Evolutionary conservation across 2,113 vertebrate species (phyloP).

Genomic region (Lophius piscatorius): DNA sequence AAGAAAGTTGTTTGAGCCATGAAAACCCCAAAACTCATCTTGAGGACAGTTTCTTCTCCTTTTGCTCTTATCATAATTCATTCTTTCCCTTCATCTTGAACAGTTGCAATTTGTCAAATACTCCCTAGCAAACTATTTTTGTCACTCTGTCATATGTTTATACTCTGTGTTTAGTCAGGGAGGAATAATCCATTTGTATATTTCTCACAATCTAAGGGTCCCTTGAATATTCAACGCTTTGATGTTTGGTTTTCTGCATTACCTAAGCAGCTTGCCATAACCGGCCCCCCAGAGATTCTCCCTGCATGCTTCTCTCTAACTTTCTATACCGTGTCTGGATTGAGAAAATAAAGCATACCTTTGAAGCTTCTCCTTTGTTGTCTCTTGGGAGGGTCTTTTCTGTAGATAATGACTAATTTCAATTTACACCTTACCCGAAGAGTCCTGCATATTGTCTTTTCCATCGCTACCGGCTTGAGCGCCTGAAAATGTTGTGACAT

Average conservation of each 20-base stretch:
- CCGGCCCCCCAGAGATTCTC: slow-evolving; percentile 51
- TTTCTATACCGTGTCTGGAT: slow-evolving; percentile 52
- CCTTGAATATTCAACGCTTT: slow-evolving; percentile 62
- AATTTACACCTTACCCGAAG: slow-evolving; percentile 41
- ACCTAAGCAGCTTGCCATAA: slow-evolving; percentile 61
- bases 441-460: slow-evolving; percentile 8
- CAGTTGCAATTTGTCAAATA: slow-evolving; percentile 7
- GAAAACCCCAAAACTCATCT: neutral
- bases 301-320: slow-evolving; percentile 9
- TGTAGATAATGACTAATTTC: slow-evolving; percentile 70
- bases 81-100: slow-evolving; percentile 2
- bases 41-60: neutral
- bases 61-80: neutral
- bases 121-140: slow-evolving; percentile 2
- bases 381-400: slow-evolving; percentile 65
- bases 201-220: slow-evolving; percentile 40
- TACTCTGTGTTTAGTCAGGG: slow-evolving; percentile 36
- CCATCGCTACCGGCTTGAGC: slow-evolving; percentile 8
- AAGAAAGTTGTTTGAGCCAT: neutral
- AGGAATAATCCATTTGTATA: slow-evolving; percentile 64
- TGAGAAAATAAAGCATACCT: slow-evolving; percentile 50
- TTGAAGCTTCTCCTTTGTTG: slow-evolving; percentile 53
- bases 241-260: slow-evolving; percentile 65
- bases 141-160: slow-evolving; percentile 5
- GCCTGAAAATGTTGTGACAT: slow-evolving; percentile 13